These are phyloP conservation scores for Leptopterna dolabrata DNA, from an alignment of 2,888 invertebrate species.

Conservation along the genomic window DNA sequence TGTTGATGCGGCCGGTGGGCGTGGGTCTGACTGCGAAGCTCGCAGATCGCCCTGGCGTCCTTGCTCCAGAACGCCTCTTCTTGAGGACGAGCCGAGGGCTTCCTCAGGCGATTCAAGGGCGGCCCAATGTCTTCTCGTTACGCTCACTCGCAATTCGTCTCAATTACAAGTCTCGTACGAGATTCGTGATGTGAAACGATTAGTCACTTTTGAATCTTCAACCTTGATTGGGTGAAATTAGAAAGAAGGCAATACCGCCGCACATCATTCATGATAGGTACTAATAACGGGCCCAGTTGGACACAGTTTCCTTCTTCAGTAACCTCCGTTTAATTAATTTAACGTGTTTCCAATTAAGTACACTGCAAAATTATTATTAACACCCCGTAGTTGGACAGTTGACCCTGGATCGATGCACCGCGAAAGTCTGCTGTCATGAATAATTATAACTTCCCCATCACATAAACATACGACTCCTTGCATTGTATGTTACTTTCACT, in stretches of 20 bases:
- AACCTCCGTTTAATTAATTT: too few relatives aligned
- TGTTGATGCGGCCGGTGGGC: background rate
- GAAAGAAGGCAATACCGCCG: background rate
- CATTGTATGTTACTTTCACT: too few relatives aligned
- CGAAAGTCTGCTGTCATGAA: too few relatives aligned
- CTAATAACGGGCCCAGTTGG: too few relatives aligned
- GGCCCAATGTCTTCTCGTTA: background rate
- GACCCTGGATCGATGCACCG: too few relatives aligned
- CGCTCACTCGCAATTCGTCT: background rate
- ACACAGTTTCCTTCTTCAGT: too few relatives aligned
- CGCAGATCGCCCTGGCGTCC: background rate
- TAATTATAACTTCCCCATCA: too few relatives aligned
- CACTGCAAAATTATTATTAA: too few relatives aligned
- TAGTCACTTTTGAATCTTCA: background rate
- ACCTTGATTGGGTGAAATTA: background rate
- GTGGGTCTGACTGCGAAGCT: background rate
- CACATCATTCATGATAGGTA: background rate
- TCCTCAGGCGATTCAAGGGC: background rate
- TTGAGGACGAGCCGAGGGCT: background rate
- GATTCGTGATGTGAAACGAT: background rate
- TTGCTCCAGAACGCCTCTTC: conserved; percentile 19
- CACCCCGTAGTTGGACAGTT: too few relatives aligned
- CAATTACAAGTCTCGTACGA: background rate
- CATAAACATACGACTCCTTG: too few relatives aligned
- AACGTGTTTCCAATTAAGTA: too few relatives aligned